Evolutionary conservation across 1,140 invertebrate genomes (phyloP), one percentile per base, ranked within the genome.

Genomic region (Trichomalopsis sarcophagae): DNA sequence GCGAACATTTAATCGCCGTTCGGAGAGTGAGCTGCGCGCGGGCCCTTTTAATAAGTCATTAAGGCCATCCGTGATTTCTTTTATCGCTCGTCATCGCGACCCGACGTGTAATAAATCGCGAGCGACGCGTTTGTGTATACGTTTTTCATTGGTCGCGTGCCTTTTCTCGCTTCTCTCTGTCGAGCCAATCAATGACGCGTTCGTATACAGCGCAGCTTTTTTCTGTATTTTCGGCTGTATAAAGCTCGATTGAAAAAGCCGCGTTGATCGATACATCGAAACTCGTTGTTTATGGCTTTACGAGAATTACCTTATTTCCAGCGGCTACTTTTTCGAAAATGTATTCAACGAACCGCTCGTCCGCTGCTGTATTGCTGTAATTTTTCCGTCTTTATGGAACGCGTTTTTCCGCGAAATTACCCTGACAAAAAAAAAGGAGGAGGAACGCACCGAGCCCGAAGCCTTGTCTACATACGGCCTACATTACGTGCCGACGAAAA

Each of bases 1-100:
- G 6, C 21, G 55, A n/a, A n/a, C 55, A n/a, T n/a, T 62, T n/a
- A n/a, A 62, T n/a, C 55, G 55, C 55, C 50, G 50, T 14, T 55
- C 50, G 13, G 50, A 55, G 50, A 14, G 3, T 7, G 40, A 44
- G 40, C 40, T 10, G 40, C 40, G 10, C 10, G 10, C 10, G 10
- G 73, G 73, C 73, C 33, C 44, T 30, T 77, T 77, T 50, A 77
- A 77, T 55, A 77, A 77, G 7, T 77, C 30, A 77, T 77, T 77
- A 77, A 27, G 30, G 14, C 0, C 44, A 50, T 47, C 44, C 11
- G 40, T 21, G n/a, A 50, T 50, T 47, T 23, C 40, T 44, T 47
- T 47, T 23, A 47, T 47, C 40, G 21, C 36, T 0, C 36, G 10
- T 44, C 40, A 76, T 76, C 40, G 21, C 14, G 40, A 44, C 27